These are phyloP conservation scores for Falco peregrinus DNA, from an alignment of 2,797 vertebrate genomes.

Conservation along the genomic window DNA sequence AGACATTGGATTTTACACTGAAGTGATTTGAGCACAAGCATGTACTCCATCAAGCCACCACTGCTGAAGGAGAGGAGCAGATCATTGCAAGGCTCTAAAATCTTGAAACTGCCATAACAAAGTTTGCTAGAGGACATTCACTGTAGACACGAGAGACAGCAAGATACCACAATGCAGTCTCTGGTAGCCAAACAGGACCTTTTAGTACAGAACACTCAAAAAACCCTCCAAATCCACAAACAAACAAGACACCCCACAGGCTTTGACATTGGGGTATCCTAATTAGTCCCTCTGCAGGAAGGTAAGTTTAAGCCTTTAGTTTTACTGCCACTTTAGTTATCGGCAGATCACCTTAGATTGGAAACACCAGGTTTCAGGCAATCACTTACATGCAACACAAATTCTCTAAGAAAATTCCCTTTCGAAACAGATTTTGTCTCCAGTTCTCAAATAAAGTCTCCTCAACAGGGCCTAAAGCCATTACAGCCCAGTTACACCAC, in stretches of 20 bases:
- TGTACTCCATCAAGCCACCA: rapidly evolving
- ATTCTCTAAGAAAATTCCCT: not conserved
- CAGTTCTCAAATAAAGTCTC: not conserved
- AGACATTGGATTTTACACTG: not conserved
- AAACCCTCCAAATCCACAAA: rapidly evolving
- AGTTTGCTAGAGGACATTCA: not conserved
- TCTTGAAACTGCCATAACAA: not conserved
- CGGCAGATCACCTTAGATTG: not conserved
- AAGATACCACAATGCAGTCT: not conserved
- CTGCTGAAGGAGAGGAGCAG: not conserved
- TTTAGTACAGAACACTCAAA: not conserved
- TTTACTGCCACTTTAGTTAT: not conserved
- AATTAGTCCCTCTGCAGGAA: not conserved
- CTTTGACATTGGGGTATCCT: not conserved
- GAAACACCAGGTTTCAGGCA: not conserved
- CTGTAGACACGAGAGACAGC: not conserved
- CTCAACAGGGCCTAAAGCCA: not conserved
- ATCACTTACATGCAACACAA: not conserved
- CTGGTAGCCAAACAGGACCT: not conserved
- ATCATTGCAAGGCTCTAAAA: not conserved
- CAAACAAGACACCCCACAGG: not conserved
- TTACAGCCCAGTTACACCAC: not conserved
- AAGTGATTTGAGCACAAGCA: not conserved
- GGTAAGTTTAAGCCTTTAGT: not conserved
- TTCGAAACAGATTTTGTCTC: not conserved